Base-by-base conservation (phyloP, 2,888 invertebrate genomes). In the Amorpha juglandis region DNA sequence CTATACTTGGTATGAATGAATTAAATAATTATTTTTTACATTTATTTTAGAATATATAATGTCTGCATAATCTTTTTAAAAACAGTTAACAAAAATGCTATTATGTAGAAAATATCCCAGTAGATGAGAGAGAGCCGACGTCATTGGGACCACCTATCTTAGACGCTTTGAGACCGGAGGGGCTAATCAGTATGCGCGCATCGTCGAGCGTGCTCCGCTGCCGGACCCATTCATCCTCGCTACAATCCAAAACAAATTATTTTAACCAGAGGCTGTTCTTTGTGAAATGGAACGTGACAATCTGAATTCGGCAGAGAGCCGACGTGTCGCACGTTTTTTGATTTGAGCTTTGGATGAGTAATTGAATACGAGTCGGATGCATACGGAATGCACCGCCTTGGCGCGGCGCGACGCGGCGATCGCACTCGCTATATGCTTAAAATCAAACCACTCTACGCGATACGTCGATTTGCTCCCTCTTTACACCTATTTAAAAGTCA, bases 401-500 rank as follows among this genome's bases (percentile, higher is more conserved):
- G n/a, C n/a, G n/a, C 63, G 55, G 63, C 64, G 63, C 63, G 55
- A 63, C 64, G 63, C 63, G 55, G 63, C 64, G 63, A 64, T 64
- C 67, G 21, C 55, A 47, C 68, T 62, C 53, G 63, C 48, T 51
- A 52, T 67, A 63, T 66, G 70, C 67, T 74, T 71, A 66, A 76
- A 74, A 71, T 71, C 71, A 74, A 70, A 74, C 68, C 72, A 74
- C 76, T 74, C 71, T 69, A 72, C 71, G 72, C 78, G 74, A 74
- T 78, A 81, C 79, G 78, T 75, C 78, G 78, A 81, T 84, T 80
- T 81, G 77, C 75, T 73, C 68, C 71, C 74, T 79, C 77, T 80
- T 82, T 84, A 82, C 79, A 74, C 64, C 87, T 83, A 89, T 90
- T 89, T 90, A 87, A 84, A 88, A 90, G 90, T 89, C 90, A 89